Base-by-base conservation (phyloP, 1,140 invertebrate species). In the Globodera ellingtonae region DNA sequence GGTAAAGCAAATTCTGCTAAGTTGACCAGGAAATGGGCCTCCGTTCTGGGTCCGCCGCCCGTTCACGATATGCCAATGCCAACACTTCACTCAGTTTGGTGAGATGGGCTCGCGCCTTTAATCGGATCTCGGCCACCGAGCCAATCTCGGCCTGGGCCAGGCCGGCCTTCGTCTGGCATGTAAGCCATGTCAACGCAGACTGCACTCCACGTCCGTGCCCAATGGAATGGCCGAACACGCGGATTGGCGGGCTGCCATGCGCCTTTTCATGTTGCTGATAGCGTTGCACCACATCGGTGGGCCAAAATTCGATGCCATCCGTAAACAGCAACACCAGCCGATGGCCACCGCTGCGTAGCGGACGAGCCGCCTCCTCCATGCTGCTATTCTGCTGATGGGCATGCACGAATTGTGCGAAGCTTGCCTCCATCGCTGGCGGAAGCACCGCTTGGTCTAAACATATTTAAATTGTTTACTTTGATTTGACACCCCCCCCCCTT, bases 241-340 rank as follows among this genome's bases (percentile, higher is more conserved):
- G 82, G 46, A 88, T 82, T 78, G 87, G 48, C 44, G 82, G 48
- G 18, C 35, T 8, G 18, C 72, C 56, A 15, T 70, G 21, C 6
- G 47, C 82, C 15, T 47, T 21, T 71, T 73, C 18, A 3, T 46
- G 21, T 44, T 73, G 65, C 46, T 67, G 52, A n/a, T 72, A 48
- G 44, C 24, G 52, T 44, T 59, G 72, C 15, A 89, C 78, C 21
- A 85, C 84, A 21, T 83, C 79, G 6, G 72, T 79, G 13, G 88
- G 87, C 88, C 87, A 89, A 52, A 89, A 85, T 67, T 89, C 87
- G 44, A 89, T 79, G 50, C 87, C 87, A 81, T 89, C 87, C 9
- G 88, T 88, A 71, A 89, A 89, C 4, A 89, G 81, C 44, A 89
- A 80, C 13, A 89, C 72, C 8, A 89, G 35, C 70, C 85, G 83